A percentile compares a stretch with the other conserved stretches of the same genome.
These are phyloP conservation scores for Antennarius maculatus DNA, from an alignment of 2,797 vertebrate genomes.

Conservation along the genomic window DNA sequence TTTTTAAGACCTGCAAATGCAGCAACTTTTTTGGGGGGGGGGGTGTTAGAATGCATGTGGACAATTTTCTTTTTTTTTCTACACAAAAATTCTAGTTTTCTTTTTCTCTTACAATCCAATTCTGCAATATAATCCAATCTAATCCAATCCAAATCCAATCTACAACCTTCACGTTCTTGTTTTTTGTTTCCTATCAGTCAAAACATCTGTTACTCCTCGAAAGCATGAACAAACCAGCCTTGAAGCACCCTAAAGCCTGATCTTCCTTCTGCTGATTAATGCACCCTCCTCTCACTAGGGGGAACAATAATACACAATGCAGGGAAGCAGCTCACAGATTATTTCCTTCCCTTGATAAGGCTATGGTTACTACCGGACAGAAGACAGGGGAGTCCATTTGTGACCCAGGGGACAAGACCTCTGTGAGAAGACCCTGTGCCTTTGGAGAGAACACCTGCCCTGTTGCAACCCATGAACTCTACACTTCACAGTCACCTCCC, in stretches of 20 bases:
- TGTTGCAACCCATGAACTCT: slow-evolving; percentile 46
- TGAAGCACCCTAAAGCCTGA: slow-evolving; percentile 29
- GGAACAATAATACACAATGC: slow-evolving; percentile 79
- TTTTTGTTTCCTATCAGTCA: slow-evolving; percentile 20
- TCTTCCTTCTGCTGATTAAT: slow-evolving; percentile 60
- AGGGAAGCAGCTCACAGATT: slow-evolving; percentile 81
- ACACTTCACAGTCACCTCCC: slow-evolving; percentile 48
- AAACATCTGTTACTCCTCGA: slow-evolving; percentile 54
- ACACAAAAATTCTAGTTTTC: not conserved
- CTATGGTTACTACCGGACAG: slow-evolving; percentile 63
- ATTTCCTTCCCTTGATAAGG: slow-evolving; percentile 81
- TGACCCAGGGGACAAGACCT: slow-evolving; percentile 57
- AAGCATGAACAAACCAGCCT: slow-evolving; percentile 40
- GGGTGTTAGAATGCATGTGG: not conserved
- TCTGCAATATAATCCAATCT: not conserved
- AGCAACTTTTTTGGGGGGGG: slow-evolving; percentile 14
- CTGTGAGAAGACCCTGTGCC: slow-evolving; percentile 82
- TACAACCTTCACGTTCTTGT: slow-evolving; percentile 18
- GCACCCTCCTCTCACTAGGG: slow-evolving; percentile 55
- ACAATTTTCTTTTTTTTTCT: not conserved
- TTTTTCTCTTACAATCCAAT: not conserved
- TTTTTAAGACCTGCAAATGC: slow-evolving; percentile 18
- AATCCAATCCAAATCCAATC: not conserved
- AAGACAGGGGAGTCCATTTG: slow-evolving; percentile 70
- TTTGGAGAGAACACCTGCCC: slow-evolving; percentile 60